phyloP scores from a whole-genome alignment of 2,113 vertebrate genomes.

The Sardina pilchardus region DNA sequence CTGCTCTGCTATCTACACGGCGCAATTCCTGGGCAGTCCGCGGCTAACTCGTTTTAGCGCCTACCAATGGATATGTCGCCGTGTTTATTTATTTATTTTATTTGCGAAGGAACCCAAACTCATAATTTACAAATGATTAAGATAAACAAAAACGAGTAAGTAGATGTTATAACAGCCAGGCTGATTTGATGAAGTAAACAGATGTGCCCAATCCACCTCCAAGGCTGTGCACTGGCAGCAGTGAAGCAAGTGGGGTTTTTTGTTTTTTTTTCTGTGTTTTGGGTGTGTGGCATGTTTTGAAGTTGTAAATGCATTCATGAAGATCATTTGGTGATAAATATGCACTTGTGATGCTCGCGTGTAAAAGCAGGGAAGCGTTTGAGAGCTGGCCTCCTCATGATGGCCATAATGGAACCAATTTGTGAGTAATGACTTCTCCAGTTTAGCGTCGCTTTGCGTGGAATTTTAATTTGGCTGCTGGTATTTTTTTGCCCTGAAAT shows the following conservation, averaged over 20 bases:
- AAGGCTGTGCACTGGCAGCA: background rate
- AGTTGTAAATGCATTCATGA: conserved; percentile 45
- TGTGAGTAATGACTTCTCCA: conserved; percentile 60
- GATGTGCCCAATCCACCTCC: background rate
- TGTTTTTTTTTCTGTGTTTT: background rate
- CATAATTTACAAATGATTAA: background rate
- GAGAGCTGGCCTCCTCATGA: conserved; percentile 34
- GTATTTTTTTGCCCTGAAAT: conserved; percentile 24
- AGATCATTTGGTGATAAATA: conserved; percentile 54
- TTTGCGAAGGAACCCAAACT: background rate
- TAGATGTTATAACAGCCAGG: background rate
- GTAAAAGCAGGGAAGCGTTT: conserved; percentile 28
- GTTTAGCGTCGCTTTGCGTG: conserved; percentile 50
- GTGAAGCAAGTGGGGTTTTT: background rate
- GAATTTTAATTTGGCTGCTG: conserved; percentile 53
- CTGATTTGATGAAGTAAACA: background rate
- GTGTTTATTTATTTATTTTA: background rate
- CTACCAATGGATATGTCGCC: background rate
- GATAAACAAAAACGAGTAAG: background rate
- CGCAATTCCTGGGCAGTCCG: background rate
- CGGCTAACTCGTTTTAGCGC: background rate
- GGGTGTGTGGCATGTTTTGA: background rate
- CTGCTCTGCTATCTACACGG: background rate
- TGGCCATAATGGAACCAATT: conserved; percentile 61
- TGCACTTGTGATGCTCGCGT: conserved; percentile 37